These are phyloP conservation scores for Phorcus lineatus DNA, from an alignment of 2,888 invertebrate species.

Conservation along the genomic window DNA sequence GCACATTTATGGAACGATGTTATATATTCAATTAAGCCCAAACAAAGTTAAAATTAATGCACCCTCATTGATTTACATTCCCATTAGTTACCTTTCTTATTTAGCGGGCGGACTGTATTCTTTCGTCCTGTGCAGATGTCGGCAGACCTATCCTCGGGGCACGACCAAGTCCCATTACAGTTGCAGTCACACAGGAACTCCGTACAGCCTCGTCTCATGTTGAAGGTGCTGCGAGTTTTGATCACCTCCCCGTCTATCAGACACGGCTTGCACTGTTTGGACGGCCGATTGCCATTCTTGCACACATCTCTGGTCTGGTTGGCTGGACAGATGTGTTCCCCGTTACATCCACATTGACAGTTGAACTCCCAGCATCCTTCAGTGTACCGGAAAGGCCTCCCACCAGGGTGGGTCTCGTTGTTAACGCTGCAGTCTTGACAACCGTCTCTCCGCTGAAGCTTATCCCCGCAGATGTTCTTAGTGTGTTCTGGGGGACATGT, in stretches of 20 bases:
- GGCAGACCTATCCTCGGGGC: conserved; percentile 47
- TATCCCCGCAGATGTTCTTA: conserved; percentile 18
- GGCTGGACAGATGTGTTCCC: conserved; percentile 56
- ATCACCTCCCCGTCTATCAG: conserved; percentile 41
- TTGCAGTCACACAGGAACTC: conserved; percentile 55
- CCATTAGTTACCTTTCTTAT: too few relatives aligned
- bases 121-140: conserved; percentile 45
- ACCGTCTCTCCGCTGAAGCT: conserved; percentile 27
- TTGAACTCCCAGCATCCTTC: conserved; percentile 56
- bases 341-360: conserved; percentile 64
- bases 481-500: conserved; percentile 32
- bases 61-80: too few relatives aligned
- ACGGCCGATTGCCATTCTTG: conserved; percentile 23
- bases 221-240: conserved; percentile 40
- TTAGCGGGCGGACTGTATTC: not conserved
- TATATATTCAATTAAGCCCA: too few relatives aligned
- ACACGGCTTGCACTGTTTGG: conserved; percentile 43
- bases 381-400: conserved; percentile 44
- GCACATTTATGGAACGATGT: too few relatives aligned
- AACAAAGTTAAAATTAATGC: not conserved
- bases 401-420: conserved; percentile 34
- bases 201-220: conserved; percentile 46
- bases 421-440: conserved; percentile 37
- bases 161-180: conserved; percentile 59
- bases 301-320: conserved; percentile 42